Percentiles rank a stretch among this genome's conserved stretches.
Conservation (phyloP, 1,140 invertebrate species). For the Hylaeus volcanicus region DNA sequence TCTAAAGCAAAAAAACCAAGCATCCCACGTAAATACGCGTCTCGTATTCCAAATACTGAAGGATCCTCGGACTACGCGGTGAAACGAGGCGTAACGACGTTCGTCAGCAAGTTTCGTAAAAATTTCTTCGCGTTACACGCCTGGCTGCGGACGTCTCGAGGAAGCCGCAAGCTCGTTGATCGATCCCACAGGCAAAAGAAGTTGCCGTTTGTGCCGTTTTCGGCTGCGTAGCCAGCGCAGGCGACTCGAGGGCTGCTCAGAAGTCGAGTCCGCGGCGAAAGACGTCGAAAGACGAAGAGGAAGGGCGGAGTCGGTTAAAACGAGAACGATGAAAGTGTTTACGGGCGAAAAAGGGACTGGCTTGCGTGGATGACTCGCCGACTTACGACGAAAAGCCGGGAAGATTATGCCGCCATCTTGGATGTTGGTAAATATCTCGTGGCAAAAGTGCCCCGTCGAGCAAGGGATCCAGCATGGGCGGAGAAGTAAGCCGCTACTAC, state of each 20-base stretch:
- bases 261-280: conserved; percentile 8
- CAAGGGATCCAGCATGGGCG: conserved; percentile 58
- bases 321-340: conserved; percentile 62
- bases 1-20: too few species aligned
- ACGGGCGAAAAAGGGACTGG: conserved; percentile 49
- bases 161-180: background rate
- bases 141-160: background rate
- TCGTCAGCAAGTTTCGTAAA: background rate
- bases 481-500: conserved; percentile 57
- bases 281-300: background rate
- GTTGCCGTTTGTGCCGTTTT: background rate
- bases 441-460: conserved; percentile 65
- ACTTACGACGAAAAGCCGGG: conserved; percentile 69
- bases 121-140: conserved; percentile 1
- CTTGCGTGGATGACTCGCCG: conserved; percentile 69
- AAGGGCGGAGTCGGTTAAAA: conserved; percentile 54
- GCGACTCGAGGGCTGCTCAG: too few species aligned
- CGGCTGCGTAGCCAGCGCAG: background rate
- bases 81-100: background rate
- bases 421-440: conserved; percentile 80
- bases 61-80: too few species aligned
- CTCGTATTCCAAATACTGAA: too few species aligned
- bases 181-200: background rate
- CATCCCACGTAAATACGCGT: too few species aligned
- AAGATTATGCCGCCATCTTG: conserved; percentile 79